Conservation (phyloP, 2,888 invertebrate species). For the Tyria jacobaeae region DNA sequence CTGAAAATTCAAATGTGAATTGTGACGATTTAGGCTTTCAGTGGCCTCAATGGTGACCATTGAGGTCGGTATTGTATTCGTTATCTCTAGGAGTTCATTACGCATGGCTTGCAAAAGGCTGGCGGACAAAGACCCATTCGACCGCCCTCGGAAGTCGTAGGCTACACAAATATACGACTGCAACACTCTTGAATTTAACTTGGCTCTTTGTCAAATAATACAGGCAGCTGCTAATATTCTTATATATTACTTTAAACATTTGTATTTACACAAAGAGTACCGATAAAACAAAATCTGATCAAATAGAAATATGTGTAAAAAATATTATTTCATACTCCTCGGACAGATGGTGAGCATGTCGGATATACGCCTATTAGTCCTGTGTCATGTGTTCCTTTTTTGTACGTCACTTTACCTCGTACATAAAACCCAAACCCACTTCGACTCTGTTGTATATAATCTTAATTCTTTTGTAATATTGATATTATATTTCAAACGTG, state of each 20-base stretch:
- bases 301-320: neutral
- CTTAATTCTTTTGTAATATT: neutral
- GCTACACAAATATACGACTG: conserved; percentile 36
- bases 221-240: neutral
- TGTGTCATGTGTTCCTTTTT: too few relatives aligned
- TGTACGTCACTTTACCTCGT: too few relatives aligned
- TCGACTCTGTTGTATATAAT: too few relatives aligned
- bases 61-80: conserved; percentile 51
- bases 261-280: too few relatives aligned
- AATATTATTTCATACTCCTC: too few relatives aligned
- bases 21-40: conserved; percentile 28
- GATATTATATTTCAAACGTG: conserved; percentile 1
- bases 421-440: too few relatives aligned
- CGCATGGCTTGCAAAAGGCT: conserved; percentile 57
- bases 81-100: conserved; percentile 72
- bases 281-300: too few relatives aligned
- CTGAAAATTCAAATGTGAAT: conserved; percentile 10
- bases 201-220: conserved; percentile 18
- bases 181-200: conserved; percentile 14
- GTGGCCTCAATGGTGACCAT: conserved; percentile 28
- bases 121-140: conserved; percentile 48
- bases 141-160: conserved; percentile 45
- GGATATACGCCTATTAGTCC: too few relatives aligned
- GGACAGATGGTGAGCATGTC: too few relatives aligned
- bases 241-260: too few relatives aligned